phyloP scores from a whole-genome alignment of 2,113 vertebrate genomes.

The Platichthys flesus region DNA sequence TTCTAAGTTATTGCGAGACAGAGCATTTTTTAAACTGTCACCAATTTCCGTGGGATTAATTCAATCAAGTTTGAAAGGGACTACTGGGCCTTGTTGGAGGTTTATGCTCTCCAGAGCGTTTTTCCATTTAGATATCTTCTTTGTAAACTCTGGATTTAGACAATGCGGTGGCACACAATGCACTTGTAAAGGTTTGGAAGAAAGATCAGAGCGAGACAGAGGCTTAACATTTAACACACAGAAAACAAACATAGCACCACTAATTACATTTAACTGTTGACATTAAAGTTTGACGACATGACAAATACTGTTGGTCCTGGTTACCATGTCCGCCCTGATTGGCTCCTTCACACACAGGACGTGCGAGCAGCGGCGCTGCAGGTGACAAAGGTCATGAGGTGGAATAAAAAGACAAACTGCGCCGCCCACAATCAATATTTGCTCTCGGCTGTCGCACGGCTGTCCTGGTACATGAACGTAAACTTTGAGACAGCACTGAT shows the following conservation, averaged over 20 bases:
- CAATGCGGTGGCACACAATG: neutral
- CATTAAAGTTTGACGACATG: neutral
- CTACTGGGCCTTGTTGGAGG: too few relatives aligned
- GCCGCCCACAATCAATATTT: conserved; percentile 47
- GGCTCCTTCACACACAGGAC: conserved; percentile 1
- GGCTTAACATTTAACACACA: neutral
- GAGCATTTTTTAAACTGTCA: too few relatives aligned
- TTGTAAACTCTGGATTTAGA: neutral
- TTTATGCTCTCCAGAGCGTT: too few relatives aligned
- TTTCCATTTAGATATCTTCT: neutral
- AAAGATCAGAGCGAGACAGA: too few relatives aligned
- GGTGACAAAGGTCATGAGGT: conserved; percentile 37
- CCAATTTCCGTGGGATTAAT: too few relatives aligned
- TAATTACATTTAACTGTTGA: neutral
- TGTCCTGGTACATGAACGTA: conserved; percentile 17
- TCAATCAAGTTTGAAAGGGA: too few relatives aligned
- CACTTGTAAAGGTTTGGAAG: neutral
- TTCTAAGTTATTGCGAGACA: too few relatives aligned
- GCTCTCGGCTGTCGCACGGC: conserved; percentile 16
- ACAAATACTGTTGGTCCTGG: too few relatives aligned
- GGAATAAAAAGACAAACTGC: conserved; percentile 31
- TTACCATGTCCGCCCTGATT: neutral
- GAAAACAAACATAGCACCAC: neutral
- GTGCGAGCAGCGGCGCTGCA: neutral
- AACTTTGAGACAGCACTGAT: conserved; percentile 23